A percentile compares a stretch with the other conserved stretches of the same genome.
Evolutionary conservation across 2,113 vertebrate genomes (phyloP).

Genomic region (Girardinichthys multiradiatus): DNA sequence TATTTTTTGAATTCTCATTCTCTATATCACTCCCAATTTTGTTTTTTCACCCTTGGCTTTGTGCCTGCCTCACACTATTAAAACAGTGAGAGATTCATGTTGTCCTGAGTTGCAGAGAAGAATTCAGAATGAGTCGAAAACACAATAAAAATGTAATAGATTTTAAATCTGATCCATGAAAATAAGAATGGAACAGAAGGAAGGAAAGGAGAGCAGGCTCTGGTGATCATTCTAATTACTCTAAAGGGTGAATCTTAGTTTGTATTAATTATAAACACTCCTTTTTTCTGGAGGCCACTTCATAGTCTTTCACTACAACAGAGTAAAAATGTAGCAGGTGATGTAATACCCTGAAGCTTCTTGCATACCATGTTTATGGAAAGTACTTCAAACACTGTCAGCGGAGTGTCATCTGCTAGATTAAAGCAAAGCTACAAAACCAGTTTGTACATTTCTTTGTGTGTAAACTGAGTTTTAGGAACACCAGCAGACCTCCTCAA

Average conservation of each 20-base stretch:
- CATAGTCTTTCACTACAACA: background rate
- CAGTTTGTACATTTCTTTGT: conserved; percentile 28
- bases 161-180: conserved; percentile 27
- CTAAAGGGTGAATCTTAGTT: background rate
- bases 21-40: conserved; percentile 4
- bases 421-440: conserved; percentile 34
- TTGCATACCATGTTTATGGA: conserved; percentile 11
- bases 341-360: conserved; percentile 9
- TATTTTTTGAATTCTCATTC: conserved; percentile 24
- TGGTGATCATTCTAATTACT: background rate
- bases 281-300: background rate
- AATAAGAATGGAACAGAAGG: background rate
- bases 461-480: conserved; percentile 34
- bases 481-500: conserved; percentile 41
- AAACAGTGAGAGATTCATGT: conserved; percentile 46
- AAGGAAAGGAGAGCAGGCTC: too few relatives aligned
- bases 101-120: background rate
- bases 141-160: conserved; percentile 15
- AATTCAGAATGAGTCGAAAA: conserved; percentile 21
- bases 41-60: conserved; percentile 17
- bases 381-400: conserved; percentile 7
- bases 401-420: background rate
- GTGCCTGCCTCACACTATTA: conserved; percentile 22
- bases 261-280: background rate
- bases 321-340: background rate